Base-by-base conservation (phyloP, 2,888 invertebrate species). In the Sinelater perroti region DNA sequence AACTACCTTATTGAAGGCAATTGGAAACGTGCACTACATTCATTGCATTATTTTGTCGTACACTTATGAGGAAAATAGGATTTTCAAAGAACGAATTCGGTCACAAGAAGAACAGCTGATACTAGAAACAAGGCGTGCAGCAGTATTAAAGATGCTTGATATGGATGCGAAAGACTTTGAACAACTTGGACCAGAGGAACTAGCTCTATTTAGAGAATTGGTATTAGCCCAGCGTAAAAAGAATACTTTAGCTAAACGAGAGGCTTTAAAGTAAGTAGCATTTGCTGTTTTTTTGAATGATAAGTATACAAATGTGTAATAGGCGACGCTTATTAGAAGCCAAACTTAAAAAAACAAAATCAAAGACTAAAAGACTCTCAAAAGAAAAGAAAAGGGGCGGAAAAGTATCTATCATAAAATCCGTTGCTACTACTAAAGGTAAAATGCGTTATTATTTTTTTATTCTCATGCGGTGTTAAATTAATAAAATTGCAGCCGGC, bases 11-110 rank as follows among this genome's bases (percentile, higher is more conserved):
- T 50, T 78, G 28, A 65, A 64, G 55, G 71, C 70, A 2, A 61
- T 69, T 14, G 75, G 73, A 17, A 69, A 75, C 59, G 62, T 71
- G 0, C 57, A 66, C 50, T 71, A 72, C 49, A 70, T 78, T 10
- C 73, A 74, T 16, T 66, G 73, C 18, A 59, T 77, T 17, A 55
- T 72, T 28, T 58, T 72, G 7, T 62, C 68, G 5, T 53, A 45
- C 21, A 58, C 64, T 6, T 62, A 44, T 8, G 8, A 21, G 16
- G 30, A 59, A 16, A n/a, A 44, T 24, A 1, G 11, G 1, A 30
- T n/a, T 4, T 33, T 38, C 6, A 24, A 56, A 16, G 46, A 53
- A 38, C 21, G 35, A 6, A 10, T 51, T 2, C 38, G 45, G 14
- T 20, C 40, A 6, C 6, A 64, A 3, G 58, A 68, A 13, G 67